Evolutionary conservation across 2,797 vertebrate genomes (phyloP).

Genomic region (Anniella stebbinsi): DNA sequence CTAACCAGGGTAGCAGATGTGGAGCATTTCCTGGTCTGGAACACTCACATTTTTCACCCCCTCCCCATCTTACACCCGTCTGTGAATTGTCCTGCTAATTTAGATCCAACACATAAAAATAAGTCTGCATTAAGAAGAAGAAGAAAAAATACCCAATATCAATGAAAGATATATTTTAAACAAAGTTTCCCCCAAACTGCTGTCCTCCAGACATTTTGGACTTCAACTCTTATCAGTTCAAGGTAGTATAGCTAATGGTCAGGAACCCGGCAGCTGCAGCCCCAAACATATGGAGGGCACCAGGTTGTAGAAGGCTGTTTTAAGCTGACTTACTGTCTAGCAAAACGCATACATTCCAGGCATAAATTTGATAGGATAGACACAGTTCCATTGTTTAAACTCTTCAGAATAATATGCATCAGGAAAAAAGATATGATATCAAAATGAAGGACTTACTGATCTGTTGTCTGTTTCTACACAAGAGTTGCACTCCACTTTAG

Average conservation of each 20-base stretch:
- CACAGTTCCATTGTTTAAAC: background rate
- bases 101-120: background rate
- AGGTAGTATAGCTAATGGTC: too few relatives aligned
- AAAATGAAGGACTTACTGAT: constrained; percentile 76
- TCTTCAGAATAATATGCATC: background rate
- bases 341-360: background rate
- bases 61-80: background rate
- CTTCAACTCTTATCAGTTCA: too few relatives aligned
- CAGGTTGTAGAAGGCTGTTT: too few relatives aligned
- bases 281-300: background rate
- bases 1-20: background rate
- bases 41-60: background rate
- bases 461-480: constrained; percentile 81
- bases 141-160: background rate
- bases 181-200: too few relatives aligned
- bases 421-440: constrained; percentile 18
- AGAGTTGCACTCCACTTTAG: constrained; percentile 79
- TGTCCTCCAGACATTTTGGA: too few relatives aligned
- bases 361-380: background rate
- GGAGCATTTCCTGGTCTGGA: background rate
- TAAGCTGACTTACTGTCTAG: too few relatives aligned
- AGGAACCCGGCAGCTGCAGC: too few relatives aligned
- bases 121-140: background rate
- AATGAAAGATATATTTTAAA: background rate
- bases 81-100: background rate